phyloP scores from a whole-genome alignment of 1,140 invertebrate species.

The Drosophila kurseongensis region DNA sequence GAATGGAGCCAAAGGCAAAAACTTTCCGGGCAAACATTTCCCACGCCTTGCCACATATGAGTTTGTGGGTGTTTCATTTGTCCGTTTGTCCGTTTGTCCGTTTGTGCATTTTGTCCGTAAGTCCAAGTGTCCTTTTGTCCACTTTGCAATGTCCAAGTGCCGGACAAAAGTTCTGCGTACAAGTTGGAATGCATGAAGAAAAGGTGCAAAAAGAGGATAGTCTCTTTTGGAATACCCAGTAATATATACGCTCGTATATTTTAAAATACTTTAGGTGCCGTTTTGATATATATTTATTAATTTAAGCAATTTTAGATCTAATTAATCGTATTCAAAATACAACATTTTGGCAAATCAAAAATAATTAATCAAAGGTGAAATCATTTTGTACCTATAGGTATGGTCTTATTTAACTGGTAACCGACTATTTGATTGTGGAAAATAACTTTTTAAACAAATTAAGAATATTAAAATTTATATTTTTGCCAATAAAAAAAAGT shows the following conservation, averaged over 20 bases:
- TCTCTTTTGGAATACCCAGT: not conserved
- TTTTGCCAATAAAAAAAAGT: not conserved
- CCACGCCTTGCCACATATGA: conserved; percentile 35
- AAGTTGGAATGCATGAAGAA: conserved; percentile 23
- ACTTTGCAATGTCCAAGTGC: conserved; percentile 11
- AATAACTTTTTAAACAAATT: too few relatives aligned
- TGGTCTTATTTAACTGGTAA: too few relatives aligned
- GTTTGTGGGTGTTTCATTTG: conserved; percentile 17
- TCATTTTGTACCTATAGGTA: too few relatives aligned
- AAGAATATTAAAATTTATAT: too few relatives aligned
- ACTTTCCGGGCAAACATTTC: conserved; percentile 56
- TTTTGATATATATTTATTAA: too few relatives aligned
- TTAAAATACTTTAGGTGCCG: too few relatives aligned
- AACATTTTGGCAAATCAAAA: too few relatives aligned
- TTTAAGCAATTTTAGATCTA: too few relatives aligned
- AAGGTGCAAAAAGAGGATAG: not conserved
- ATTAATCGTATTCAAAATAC: too few relatives aligned
- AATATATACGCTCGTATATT: not conserved
- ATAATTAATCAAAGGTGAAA: too few relatives aligned
- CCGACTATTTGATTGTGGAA: too few relatives aligned
- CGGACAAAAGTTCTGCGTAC: conserved; percentile 20
- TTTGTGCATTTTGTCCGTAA: not conserved
- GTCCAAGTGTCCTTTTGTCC: conserved; percentile 1
- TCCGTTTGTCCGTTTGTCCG: not conserved
- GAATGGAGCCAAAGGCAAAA: conserved; percentile 34